Percentiles rank a stretch among this genome's conserved stretches.
Evolutionary conservation across 2,797 vertebrate species (phyloP).

Genomic region (Artibeus jamaicensis): DNA sequence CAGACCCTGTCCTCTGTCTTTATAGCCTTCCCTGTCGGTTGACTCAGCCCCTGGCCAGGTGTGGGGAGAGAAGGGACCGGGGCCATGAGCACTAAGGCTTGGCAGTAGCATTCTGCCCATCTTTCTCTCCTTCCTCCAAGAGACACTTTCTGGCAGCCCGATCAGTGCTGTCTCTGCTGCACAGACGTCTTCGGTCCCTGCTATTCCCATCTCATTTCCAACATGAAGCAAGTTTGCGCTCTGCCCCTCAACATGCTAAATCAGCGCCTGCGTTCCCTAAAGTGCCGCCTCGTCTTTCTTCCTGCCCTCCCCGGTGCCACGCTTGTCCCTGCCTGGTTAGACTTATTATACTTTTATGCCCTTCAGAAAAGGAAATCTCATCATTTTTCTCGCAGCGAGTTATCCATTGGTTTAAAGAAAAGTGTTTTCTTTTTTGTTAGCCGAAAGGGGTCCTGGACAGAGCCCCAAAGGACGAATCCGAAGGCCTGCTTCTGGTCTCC

Average conservation of each 20-base stretch:
- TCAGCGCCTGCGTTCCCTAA: neutral
- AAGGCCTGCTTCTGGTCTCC: neutral
- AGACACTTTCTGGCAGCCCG: neutral
- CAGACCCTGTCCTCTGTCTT: neutral
- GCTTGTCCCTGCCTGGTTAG: neutral
- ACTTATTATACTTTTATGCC: neutral
- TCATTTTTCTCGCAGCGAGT: conserved; percentile 47
- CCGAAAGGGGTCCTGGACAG: neutral
- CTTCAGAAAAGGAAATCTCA: conserved; percentile 56
- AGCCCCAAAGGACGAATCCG: neutral
- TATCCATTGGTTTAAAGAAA: conserved; percentile 36
- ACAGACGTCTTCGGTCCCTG: neutral
- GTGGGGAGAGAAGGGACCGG: neutral
- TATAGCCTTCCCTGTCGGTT: neutral
- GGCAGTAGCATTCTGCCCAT: rapidly evolving
- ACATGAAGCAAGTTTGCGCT: neutral
- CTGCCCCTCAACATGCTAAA: neutral
- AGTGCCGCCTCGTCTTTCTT: neutral
- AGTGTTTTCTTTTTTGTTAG: conserved; percentile 38
- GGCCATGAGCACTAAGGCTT: neutral
- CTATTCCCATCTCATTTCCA: neutral
- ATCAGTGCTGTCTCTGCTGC: neutral
- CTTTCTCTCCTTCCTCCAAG: neutral
- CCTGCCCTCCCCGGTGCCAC: neutral
- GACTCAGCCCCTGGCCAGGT: neutral